A percentile compares a stretch with the other conserved stretches of the same genome.
phyloP scores from a whole-genome alignment of 2,888 invertebrate genomes.

The Nemurella pictetii region DNA sequence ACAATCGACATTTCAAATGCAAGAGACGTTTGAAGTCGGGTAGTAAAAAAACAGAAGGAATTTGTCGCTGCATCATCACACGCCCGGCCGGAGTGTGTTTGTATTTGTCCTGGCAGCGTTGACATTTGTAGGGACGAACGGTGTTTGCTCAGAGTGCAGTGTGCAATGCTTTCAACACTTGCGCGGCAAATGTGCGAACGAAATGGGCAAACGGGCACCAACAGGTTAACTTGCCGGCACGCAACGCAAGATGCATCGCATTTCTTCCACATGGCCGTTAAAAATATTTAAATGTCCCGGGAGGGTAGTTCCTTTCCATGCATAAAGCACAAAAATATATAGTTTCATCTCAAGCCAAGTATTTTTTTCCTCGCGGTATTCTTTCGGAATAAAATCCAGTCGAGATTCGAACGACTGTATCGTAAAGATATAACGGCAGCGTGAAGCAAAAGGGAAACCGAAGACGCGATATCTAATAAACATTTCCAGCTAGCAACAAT shows the following conservation, averaged over 20 bases:
- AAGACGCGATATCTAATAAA: not conserved
- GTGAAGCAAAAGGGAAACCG: not conserved
- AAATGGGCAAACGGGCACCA: not conserved
- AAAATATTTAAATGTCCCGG: not conserved
- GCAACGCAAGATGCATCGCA: not conserved
- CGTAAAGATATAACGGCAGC: not conserved
- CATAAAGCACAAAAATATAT: not conserved
- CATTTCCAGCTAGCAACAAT: not conserved
- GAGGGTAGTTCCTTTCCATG: not conserved
- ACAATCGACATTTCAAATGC: not conserved
- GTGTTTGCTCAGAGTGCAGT: no score
- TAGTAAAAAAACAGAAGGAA: not conserved
- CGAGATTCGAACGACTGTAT: not conserved
- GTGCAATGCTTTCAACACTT: no score
- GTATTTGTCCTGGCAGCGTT: not conserved
- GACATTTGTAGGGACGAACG: not conserved
- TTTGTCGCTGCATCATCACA: not conserved
- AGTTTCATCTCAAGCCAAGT: not conserved
- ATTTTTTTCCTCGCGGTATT: not conserved
- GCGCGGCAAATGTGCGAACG: not conserved
- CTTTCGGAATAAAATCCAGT: not conserved
- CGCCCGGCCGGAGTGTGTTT: not conserved
- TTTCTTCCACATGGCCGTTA: not conserved
- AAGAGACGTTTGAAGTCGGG: not conserved
- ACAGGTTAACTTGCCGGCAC: not conserved